phyloP scores from a whole-genome alignment of 2,888 invertebrate species.

The Sarcophaga carnaria region DNA sequence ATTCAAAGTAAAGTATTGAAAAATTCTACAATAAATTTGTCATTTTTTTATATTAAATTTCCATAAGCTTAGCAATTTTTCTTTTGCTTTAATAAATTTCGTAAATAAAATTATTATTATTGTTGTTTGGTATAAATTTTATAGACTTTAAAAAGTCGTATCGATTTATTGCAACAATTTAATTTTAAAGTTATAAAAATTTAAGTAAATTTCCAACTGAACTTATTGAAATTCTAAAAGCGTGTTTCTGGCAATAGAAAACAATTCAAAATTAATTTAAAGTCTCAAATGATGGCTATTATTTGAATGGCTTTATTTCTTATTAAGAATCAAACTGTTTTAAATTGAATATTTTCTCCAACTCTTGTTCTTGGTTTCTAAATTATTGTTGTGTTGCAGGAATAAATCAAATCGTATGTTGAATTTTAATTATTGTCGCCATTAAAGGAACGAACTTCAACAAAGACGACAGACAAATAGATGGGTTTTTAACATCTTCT shows the following conservation, averaged over 20 bases:
- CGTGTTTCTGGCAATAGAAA: slow-evolving; percentile 1
- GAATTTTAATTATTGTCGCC: slow-evolving; percentile 27
- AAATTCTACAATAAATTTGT: slow-evolving; percentile 44
- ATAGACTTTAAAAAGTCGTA: background rate
- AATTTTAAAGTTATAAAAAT: background rate
- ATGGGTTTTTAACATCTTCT: background rate
- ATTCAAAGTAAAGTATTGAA: slow-evolving; percentile 3
- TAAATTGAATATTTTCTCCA: background rate
- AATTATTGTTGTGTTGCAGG: background rate
- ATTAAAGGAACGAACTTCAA: slow-evolving; percentile 19
- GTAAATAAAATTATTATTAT: slow-evolving; percentile 49
- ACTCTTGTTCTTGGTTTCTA: background rate
- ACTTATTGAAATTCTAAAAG: slow-evolving; percentile 29
- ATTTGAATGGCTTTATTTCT: background rate
- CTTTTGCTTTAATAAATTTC: slow-evolving; percentile 60
- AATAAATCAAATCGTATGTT: slow-evolving; percentile 12
- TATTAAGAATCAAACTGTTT: background rate
- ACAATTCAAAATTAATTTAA: slow-evolving; percentile 9
- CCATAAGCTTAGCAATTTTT: slow-evolving; percentile 58
- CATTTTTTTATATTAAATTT: slow-evolving; percentile 51
- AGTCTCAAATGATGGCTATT: slow-evolving; percentile 14
- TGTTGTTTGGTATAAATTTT: slow-evolving; percentile 37
- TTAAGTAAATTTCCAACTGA: slow-evolving; percentile 3
- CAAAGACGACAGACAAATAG: background rate
- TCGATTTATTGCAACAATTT: background rate